A percentile compares a stretch with the other conserved stretches of the same genome.
phyloP scores from a whole-genome alignment of 2,888 invertebrate genomes.

The Eubasilissa splendida region DNA sequence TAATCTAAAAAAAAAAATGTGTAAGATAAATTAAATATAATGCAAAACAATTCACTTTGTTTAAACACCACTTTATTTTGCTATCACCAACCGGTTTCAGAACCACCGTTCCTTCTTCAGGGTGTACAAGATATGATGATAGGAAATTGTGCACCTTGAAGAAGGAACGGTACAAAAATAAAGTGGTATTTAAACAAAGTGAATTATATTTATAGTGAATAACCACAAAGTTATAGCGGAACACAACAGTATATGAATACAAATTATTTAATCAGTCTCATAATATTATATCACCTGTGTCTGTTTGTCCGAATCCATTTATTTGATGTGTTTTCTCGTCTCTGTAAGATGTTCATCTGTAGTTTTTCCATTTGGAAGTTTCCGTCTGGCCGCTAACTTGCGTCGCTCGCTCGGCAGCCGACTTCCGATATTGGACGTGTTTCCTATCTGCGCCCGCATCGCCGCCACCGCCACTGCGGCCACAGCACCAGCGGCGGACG shows the following conservation, averaged over 20 bases:
- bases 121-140: no score
- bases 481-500: constrained; percentile 11
- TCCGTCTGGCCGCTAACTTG: constrained; percentile 32
- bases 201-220: no score
- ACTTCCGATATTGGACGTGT: constrained; percentile 29
- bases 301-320: constrained; percentile 6
- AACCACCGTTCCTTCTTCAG: no score
- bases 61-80: no score
- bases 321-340: not conserved
- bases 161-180: not conserved
- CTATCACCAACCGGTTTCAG: no score
- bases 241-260: no score
- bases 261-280: no score
- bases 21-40: no score
- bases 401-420: constrained; percentile 18
- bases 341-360: not conserved
- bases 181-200: no score
- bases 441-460: constrained; percentile 17
- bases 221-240: no score
- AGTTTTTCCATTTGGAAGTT: constrained; percentile 26
- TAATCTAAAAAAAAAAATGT: no score
- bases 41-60: no score
- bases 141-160: not conserved
- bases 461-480: not conserved
- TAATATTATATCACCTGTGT: not conserved